These are phyloP conservation scores for Venturia canescens DNA, from an alignment of 1,140 invertebrate genomes.

Conservation along the genomic window DNA sequence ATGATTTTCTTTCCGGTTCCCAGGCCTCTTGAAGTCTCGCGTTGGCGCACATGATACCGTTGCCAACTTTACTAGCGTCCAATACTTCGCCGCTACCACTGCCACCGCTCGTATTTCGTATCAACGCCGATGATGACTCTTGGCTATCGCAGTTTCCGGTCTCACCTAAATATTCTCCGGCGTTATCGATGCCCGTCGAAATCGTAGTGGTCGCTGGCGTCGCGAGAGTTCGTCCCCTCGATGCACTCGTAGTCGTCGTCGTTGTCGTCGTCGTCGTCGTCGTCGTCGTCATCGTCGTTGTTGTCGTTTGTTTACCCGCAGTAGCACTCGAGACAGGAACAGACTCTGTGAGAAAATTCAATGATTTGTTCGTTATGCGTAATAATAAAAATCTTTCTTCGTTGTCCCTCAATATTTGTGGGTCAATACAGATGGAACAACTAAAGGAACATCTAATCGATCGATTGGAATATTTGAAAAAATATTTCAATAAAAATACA, in stretches of 20 bases:
- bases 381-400: neutral
- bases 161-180: constrained; percentile 63
- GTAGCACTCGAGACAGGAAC: constrained; percentile 34
- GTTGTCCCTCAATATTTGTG: no score
- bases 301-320: constrained; percentile 28
- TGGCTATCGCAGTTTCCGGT: constrained; percentile 64
- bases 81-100: constrained; percentile 65
- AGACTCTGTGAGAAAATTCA: constrained; percentile 59
- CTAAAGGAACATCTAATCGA: no score
- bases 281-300: constrained; percentile 51
- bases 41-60: constrained; percentile 72
- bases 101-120: constrained; percentile 59
- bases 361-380: constrained; percentile 7
- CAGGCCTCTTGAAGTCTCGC: constrained; percentile 74
- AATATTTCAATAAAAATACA: neutral
- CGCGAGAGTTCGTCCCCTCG: neutral
- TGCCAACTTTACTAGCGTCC: constrained; percentile 69
- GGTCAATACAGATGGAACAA: no score
- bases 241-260: constrained; percentile 58
- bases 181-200: constrained; percentile 60
- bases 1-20: constrained; percentile 72
- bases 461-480: neutral
- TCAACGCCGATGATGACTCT: constrained; percentile 53
- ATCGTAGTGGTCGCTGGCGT: constrained; percentile 60
- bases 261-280: constrained; percentile 60